Percentiles rank a stretch among this genome's conserved stretches.
phyloP scores from a whole-genome alignment of 2,888 invertebrate genomes.

The Mallateleia sp. region DNA sequence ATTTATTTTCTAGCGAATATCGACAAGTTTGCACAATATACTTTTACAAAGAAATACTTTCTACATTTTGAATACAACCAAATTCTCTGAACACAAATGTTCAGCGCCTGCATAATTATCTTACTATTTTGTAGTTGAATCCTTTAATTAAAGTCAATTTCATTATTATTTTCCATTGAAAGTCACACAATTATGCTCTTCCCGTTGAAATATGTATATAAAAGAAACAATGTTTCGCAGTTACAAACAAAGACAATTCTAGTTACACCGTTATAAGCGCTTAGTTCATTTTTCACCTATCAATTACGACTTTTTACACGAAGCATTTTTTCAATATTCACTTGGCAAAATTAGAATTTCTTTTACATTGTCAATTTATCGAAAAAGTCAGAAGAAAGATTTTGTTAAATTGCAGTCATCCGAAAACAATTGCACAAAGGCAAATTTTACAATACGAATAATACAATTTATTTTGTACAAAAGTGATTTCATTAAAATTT shows the following conservation, averaged over 20 bases:
- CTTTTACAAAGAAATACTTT: slow-evolving; percentile 47
- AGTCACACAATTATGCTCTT: slow-evolving; percentile 36
- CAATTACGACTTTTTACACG: slow-evolving; percentile 51
- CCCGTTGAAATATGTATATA: background rate
- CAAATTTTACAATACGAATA: slow-evolving; percentile 28
- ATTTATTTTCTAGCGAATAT: slow-evolving; percentile 60
- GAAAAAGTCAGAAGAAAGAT: slow-evolving; percentile 29
- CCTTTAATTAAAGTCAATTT: background rate
- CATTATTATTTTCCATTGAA: background rate
- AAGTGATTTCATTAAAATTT: slow-evolving; percentile 19
- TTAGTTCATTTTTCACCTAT: slow-evolving; percentile 49
- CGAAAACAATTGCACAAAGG: slow-evolving; percentile 37
- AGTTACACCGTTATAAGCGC: slow-evolving; percentile 36
- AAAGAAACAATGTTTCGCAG: slow-evolving; percentile 6
- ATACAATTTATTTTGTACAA: slow-evolving; percentile 34
- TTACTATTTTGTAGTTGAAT: slow-evolving; percentile 6
- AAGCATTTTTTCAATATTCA: slow-evolving; percentile 46
- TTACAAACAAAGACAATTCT: slow-evolving; percentile 12
- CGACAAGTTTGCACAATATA: slow-evolving; percentile 51
- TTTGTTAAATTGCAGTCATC: slow-evolving; percentile 14
- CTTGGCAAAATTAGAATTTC: slow-evolving; percentile 56
- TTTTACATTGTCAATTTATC: slow-evolving; percentile 54
- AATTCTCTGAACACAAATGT: background rate
- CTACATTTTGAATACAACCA: slow-evolving; percentile 11
- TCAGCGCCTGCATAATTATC: slow-evolving; percentile 16